Base-by-base conservation (phyloP, 2,113 vertebrate species). In the Polypterus senegalus region DNA sequence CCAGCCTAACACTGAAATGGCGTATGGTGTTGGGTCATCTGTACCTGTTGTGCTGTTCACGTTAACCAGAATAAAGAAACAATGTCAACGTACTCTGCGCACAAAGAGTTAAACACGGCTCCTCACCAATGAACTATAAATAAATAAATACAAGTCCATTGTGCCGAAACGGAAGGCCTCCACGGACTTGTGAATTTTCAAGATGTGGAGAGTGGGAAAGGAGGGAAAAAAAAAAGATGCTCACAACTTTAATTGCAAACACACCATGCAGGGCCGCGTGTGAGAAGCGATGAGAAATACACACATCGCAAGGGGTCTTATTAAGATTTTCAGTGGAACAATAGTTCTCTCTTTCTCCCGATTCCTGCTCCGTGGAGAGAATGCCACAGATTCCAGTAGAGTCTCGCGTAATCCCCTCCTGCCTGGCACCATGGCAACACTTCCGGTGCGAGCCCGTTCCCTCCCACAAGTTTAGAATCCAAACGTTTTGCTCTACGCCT, bases 311-410 rank as follows among this genome's bases (percentile, higher is more conserved):
- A 27, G 54, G 10, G 9, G 10, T 55, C 9, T 5, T 11, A 5
- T 55, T 27, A 4, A 27, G 6, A 55, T 5, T 4, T 3, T 10
- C 6, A 8, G 6, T 5, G 10, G 54, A 55, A 55, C 4, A 55
- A 55, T 2, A 27, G 54, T 5, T 27, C 9, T 3, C 54, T 55
- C 9, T 6, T 5, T 27, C 54, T 55, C 43, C 54, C 5, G 3
- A 11, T 55, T 3, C 27, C 27, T 27, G 27, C 27, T 27, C 6
- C 54, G 53, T 5, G 54, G 46, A 10, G 3, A 0, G 60, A 9
- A 70, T 59, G 62, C 60, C 65, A 61, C 1, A 48, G 66, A 73
- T 71, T 74, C 69, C 69, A 63, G 52, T 52, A 48, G 6, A 3
- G 1, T 9, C 9, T 11, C 62, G 48, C 57, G 56, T 64, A 68